These are phyloP conservation scores for Rhadina sibilatrix DNA, from an alignment of 2,113 vertebrate genomes.

Conservation along the genomic window DNA sequence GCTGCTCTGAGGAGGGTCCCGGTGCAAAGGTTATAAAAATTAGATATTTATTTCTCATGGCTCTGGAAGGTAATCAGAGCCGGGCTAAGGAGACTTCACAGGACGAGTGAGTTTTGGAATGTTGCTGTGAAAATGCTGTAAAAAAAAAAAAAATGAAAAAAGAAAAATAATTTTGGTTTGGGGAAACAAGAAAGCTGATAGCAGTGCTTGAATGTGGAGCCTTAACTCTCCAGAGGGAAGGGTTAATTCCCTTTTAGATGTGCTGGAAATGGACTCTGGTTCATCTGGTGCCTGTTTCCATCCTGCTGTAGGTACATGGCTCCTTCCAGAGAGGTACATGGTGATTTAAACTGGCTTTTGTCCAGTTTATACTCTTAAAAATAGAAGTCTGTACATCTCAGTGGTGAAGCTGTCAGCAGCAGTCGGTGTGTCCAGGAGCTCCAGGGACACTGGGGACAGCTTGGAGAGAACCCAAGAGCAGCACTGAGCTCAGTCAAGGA, in stretches of 20 bases:
- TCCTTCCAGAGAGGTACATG: fast-evolving
- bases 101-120: neutral
- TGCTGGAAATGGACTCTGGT: neutral
- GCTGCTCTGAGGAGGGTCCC: neutral
- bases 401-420: neutral
- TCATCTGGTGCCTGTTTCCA: neutral
- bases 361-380: neutral
- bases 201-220: fast-evolving
- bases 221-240: neutral
- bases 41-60: neutral
- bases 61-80: neutral
- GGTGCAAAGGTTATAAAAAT: neutral
- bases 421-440: neutral
- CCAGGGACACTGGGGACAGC: fast-evolving
- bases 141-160: neutral
- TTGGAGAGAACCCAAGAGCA: neutral
- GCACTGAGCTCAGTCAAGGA: fast-evolving
- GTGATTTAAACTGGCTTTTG: neutral
- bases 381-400: fast-evolving
- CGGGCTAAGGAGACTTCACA: too few relatives aligned
- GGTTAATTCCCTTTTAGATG: neutral
- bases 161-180: neutral
- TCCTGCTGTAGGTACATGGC: neutral
- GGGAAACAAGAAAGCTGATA: neutral
- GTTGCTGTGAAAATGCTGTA: neutral